phyloP scores from a whole-genome alignment of 2,113 vertebrate species.

The Odontesthes bonariensis region DNA sequence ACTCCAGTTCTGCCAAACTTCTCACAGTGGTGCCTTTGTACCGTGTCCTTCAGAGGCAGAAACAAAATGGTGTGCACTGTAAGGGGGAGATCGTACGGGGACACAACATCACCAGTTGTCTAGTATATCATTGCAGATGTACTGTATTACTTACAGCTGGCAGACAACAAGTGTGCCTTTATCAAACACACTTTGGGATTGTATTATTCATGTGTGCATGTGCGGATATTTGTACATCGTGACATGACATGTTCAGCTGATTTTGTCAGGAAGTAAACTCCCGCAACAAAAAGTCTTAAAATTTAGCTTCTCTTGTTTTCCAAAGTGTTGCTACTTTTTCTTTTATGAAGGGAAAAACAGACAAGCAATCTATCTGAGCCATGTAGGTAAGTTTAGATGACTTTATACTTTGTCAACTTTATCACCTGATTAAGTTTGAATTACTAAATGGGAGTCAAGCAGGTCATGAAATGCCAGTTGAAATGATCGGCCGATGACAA shows the following conservation, averaged over 20 bases:
- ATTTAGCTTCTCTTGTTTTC: no score
- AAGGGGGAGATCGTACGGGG: neutral
- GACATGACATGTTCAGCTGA: neutral
- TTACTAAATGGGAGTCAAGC: no score
- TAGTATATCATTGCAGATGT: neutral
- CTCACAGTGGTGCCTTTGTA: constrained; percentile 66
- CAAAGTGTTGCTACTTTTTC: no score
- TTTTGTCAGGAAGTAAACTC: neutral
- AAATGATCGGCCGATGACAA: no score
- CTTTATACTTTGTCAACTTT: no score
- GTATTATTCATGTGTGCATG: neutral
- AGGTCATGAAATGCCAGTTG: no score
- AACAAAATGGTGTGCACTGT: constrained; percentile 33
- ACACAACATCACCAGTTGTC: neutral
- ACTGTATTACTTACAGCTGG: neutral
- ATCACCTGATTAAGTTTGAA: no score
- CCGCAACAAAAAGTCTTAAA: no score
- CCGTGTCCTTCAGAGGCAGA: constrained; percentile 51
- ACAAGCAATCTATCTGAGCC: no score
- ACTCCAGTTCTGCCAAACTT: constrained; percentile 40
- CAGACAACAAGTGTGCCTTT: neutral
- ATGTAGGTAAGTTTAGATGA: no score
- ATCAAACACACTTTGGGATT: neutral
- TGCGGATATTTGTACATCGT: neutral
- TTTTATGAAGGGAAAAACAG: no score